Percentiles rank a stretch among this genome's conserved stretches.
Conservation (phyloP, 2,797 vertebrate species). For the Eulemur albifrons region DNA sequence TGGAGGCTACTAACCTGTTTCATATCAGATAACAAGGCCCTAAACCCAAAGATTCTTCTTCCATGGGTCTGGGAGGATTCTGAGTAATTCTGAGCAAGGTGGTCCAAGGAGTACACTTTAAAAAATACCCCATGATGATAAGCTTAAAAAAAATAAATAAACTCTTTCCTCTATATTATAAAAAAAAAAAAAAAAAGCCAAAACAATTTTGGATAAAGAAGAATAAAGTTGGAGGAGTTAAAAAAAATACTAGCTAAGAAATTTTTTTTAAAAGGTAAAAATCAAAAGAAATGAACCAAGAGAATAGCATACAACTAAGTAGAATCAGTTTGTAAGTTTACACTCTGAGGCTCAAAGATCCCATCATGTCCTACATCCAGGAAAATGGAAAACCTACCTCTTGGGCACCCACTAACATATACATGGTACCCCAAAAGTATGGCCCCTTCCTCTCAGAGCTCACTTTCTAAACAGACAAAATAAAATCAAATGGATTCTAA, state of each 20-base stretch:
- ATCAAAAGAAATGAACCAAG: not conserved
- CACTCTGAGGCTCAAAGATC: not conserved
- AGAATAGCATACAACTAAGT: not conserved
- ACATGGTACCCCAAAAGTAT: not conserved
- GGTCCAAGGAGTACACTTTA: not conserved
- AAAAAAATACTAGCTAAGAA: slow-evolving; percentile 4
- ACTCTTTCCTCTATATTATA: too few species aligned
- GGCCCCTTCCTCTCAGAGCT: not conserved
- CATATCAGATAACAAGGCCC: not conserved
- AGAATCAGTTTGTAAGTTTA: not conserved
- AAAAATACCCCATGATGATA: not conserved
- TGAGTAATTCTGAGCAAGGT: not conserved
- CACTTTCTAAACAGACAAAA: not conserved
- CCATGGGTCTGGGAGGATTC: not conserved
- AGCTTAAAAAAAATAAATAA: too few species aligned
- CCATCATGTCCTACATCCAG: not conserved
- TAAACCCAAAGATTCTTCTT: not conserved
- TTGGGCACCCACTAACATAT: not conserved
- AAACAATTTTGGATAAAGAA: too few species aligned
- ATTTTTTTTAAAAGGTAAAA: not conserved
- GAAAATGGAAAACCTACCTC: not conserved
- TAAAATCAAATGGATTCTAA: not conserved
- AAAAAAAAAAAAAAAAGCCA: too few species aligned
- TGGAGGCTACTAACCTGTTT: not conserved
- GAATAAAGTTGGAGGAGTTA: not conserved